Evolutionary conservation across 2,888 invertebrate species (phyloP).

Genomic region (Spilosoma lubricipeda): DNA sequence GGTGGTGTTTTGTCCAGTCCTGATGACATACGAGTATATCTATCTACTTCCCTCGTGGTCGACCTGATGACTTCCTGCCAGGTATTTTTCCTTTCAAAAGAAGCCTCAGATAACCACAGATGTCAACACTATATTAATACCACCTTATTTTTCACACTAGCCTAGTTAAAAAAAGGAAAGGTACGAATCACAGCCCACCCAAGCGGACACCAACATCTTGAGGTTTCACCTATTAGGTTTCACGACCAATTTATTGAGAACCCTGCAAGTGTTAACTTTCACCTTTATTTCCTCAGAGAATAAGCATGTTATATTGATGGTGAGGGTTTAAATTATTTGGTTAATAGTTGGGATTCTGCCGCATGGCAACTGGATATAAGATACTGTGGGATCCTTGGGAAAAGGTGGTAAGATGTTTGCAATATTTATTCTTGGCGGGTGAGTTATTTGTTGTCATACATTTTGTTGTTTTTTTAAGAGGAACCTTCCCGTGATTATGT

Average conservation of each 20-base stretch:
- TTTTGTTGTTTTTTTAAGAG: not conserved
- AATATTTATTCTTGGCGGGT: conserved; percentile 6
- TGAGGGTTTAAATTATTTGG: conserved; percentile 13
- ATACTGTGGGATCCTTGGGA: conserved; percentile 28
- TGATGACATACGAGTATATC: too few species aligned
- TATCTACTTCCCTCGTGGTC: too few species aligned
- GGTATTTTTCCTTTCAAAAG: too few species aligned
- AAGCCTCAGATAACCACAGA: not conserved
- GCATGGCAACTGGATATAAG: conserved; percentile 27
- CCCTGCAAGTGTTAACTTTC: not conserved
- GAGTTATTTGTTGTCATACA: not conserved
- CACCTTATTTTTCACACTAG: not conserved
- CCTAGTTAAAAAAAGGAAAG: conserved; percentile 7
- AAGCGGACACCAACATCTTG: conserved; percentile 35
- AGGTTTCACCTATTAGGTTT: conserved; percentile 54
- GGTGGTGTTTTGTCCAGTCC: too few species aligned
- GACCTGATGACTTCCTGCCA: too few species aligned
- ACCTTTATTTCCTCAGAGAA: conserved; percentile 2
- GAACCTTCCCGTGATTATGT: not conserved
- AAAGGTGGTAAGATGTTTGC: conserved; percentile 14
- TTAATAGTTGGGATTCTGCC: conserved; percentile 16
- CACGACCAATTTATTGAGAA: conserved; percentile 35
- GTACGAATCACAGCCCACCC: conserved; percentile 33
- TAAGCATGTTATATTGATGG: not conserved
- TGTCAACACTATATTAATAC: not conserved